These are phyloP conservation scores for Xanthorhoe designata DNA, from an alignment of 2,888 invertebrate genomes.

Conservation along the genomic window DNA sequence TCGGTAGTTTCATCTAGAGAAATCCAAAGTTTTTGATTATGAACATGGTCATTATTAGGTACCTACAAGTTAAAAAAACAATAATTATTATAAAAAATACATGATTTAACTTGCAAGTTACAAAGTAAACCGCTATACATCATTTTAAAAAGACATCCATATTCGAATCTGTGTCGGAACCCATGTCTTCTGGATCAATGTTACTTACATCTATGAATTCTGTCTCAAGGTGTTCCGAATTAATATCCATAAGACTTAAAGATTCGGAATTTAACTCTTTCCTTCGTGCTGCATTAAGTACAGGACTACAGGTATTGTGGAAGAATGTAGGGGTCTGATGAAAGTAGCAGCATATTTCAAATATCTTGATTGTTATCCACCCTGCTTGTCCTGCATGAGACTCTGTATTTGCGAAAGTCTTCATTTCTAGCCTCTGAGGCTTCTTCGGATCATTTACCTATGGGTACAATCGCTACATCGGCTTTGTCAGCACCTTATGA, in stretches of 20 bases:
- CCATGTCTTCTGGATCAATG: no score
- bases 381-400: constrained; percentile 7
- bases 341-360: constrained; percentile 4
- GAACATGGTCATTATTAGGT: no score
- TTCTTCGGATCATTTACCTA: constrained; percentile 13
- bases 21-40: no score
- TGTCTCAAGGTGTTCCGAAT: no score
- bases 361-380: constrained; percentile 7
- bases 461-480: constrained; percentile 6
- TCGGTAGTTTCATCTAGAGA: no score
- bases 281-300: not conserved
- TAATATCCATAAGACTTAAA: no score
- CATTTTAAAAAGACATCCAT: not conserved
- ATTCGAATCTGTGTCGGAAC: not conserved
- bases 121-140: no score
- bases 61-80: no score
- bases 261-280: no score
- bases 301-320: constrained; percentile 3
- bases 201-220: no score
- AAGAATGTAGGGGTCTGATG: constrained; percentile 5
- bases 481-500: constrained; percentile 10
- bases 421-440: constrained; percentile 13
- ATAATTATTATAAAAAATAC: no score
- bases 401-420: constrained; percentile 9
- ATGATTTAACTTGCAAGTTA: no score